Base-by-base conservation (phyloP, 64 coral and sea anemone species). In the Pocillopora verrucosa region DNA sequence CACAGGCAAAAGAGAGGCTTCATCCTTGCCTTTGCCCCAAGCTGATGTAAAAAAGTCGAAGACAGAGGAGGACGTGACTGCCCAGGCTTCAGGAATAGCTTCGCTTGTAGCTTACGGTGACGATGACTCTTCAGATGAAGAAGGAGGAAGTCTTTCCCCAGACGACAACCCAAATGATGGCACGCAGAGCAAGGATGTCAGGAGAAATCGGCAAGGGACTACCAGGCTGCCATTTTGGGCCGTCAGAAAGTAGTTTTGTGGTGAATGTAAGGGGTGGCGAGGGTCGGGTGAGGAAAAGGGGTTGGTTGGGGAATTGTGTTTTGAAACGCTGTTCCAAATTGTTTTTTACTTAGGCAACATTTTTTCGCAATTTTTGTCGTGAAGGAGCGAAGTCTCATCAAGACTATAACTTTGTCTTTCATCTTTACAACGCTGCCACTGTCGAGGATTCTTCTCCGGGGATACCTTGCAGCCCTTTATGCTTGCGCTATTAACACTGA, bases 71-170 rank as follows among this genome's bases (percentile, higher is more conserved):
- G 37, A 56, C 13, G 57, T 41, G 6, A 30, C 57, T 9, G 56
- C 59, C 83, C 79, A 30, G 76, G 70, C 90, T 2, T 87, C 90
- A 19, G 63, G 41, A 19, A 60, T 92, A 26, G 61, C 61, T 22
- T 92, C 90, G 11, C 80, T 92, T 61, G 90, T 80, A 72, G 90
- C 90, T 11, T 92, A 92, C 41, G 82, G 82, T 30, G 90, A 92
- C 14, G 90, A 38, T 30, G 90, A 92, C 75, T 92, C 90, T 2
- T 87, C 83, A 35, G 90, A 92, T 24, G 90, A 92, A 58, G 90
- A 92, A 72, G 90, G 41, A 51, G 41, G 61, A 20, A 57, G 37
- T 45, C 2, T 37, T 26, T 85, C 82, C 22, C 38, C 82, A 26
- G 82, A 87, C 0, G 34, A 84, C 26, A 81, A 91, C 72, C 82